Percentiles rank a stretch among this genome's conserved stretches.
These are phyloP conservation scores for Spatulosminthurus flaviceps DNA, from an alignment of 2,888 invertebrate genomes.

Conservation along the genomic window DNA sequence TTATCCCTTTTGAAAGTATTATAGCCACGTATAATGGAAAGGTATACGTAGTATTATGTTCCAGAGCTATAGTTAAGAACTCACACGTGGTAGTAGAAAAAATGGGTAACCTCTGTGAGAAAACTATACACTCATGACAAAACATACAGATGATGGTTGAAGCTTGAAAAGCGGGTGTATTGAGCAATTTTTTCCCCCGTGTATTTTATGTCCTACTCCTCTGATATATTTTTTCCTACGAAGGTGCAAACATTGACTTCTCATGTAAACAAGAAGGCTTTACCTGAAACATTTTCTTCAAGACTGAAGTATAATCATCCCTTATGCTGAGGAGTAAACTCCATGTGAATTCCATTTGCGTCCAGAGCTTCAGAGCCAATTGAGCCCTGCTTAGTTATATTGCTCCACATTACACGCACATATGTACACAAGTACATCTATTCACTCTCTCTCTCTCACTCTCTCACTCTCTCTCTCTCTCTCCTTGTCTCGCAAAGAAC, in stretches of 20 bases:
- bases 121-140: constrained; percentile 22
- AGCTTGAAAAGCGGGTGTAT: not conserved
- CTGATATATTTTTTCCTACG: not conserved
- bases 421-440: too few species aligned
- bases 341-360: constrained; percentile 29
- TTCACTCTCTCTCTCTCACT: too few species aligned
- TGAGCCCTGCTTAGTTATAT: constrained; percentile 24
- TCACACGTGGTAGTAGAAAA: not conserved
- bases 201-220: too few species aligned
- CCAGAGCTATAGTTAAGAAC: not conserved
- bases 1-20: too few species aligned
- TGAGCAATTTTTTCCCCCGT: not conserved
- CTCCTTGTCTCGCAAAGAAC: not conserved
- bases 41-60: too few species aligned
- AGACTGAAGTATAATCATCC: constrained; percentile 20
- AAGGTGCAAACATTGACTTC: constrained; percentile 38
- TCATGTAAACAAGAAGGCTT: constrained; percentile 41
- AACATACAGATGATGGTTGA: not conserved
- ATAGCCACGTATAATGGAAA: too few species aligned
- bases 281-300: constrained; percentile 16
- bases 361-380: constrained; percentile 36
- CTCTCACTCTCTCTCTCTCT: not conserved
- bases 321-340: constrained; percentile 11
- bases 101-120: not conserved
- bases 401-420: too few species aligned